Base-by-base conservation (phyloP, 2,797 vertebrate species). In the Gymnothorax reevesii region DNA sequence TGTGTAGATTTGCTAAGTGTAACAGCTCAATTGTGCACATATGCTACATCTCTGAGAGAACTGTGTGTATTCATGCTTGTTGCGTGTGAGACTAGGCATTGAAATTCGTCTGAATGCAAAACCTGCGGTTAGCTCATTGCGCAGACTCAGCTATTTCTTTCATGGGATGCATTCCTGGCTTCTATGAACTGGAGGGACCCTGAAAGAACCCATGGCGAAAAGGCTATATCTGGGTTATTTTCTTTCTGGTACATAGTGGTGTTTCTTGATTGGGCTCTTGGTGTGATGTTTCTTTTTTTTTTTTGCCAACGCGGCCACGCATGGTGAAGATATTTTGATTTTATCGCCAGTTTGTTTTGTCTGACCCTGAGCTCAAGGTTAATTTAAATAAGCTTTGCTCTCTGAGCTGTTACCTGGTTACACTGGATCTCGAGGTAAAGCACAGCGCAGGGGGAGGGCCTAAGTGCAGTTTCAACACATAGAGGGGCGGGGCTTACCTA, bases 401-500 rank as follows among this genome's bases (percentile, higher is more conserved):
- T 80, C 77, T 10, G 20, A 17, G 12, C 15, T 9, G 77, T 80
- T 80, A n/a, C 52, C 77, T 80, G 52, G 20, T 33, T n/a, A 17
- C 25, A 22, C 49, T n/a, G 52, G 75, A 52, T 80, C 49, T 54
- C n/a, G 77, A 54, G 77, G 55, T 80, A 55, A n/a, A 49, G 73
- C 7, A 52, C 17, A 71, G 85, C 6, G n/a, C 55, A 57, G 85
- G 77, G 33, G 60, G 42, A n/a, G 42, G 79, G 42, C 55, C n/a
- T 49, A 42, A 71, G 86, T 64, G 80, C 25, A 66, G 57, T 4
- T n/a, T 57, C 17, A 57, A 27, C 66, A 62, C 82, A 57, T 54
- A 20, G 62, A n/a, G 60, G 86, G 15, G 15, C 77, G 62, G 25
- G 33, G 75, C 86, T 84, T 83, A 86, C 89, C 88, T 83, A 83